Base-by-base conservation (phyloP, 2,888 invertebrate species). In the Nomada hirtipes region DNA sequence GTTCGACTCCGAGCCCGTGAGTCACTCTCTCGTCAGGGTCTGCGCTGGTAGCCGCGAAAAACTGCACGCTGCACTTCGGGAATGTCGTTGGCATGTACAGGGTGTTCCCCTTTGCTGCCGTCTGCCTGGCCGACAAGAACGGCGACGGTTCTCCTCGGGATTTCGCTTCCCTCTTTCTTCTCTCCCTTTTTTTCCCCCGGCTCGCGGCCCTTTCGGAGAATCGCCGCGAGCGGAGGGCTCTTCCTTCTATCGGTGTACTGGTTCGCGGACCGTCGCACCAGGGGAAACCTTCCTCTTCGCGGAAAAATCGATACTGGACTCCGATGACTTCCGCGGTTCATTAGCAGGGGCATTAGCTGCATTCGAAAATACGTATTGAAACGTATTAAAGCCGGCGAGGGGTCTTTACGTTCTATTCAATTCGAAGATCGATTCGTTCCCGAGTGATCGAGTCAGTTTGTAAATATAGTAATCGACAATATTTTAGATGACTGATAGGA, bases 21-120 rank as follows among this genome's bases (percentile, higher is more conserved):
- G 89, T 91, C 92, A 92, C 90, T 87, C 81, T 87, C 89, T 89
- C 88, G 87, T 89, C 87, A 86, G 89, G 82, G 73, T 73, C 82
- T 79, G 90, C 75, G 61, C 76, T 67, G 82, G 86, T 88, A 88
- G 90, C 89, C 87, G 91, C 90, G 91, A 91, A 91, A 92, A 92
- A 92, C 91, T 92, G 91, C 90, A 79, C 90, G 87, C 91, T 88
- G 92, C 90, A 89, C 92, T 91, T 92, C 88, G 92, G 89, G 92
- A 92, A 93, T 93, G 92, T 90, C 92, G 92, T 91, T 90, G 92
- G 92, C 90, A 91, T 92, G 91, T 92, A 90, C 89, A 89, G 90
- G 89, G 89, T 91, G 90, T 91, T 91, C 90, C 89, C 89, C 88
- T 90, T 85, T 83, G 84, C 87, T 86, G 86, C 87, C 80, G 79